These are phyloP conservation scores for Toxotes chatareus DNA, from an alignment of 2,113 vertebrate genomes.

Conservation along the genomic window DNA sequence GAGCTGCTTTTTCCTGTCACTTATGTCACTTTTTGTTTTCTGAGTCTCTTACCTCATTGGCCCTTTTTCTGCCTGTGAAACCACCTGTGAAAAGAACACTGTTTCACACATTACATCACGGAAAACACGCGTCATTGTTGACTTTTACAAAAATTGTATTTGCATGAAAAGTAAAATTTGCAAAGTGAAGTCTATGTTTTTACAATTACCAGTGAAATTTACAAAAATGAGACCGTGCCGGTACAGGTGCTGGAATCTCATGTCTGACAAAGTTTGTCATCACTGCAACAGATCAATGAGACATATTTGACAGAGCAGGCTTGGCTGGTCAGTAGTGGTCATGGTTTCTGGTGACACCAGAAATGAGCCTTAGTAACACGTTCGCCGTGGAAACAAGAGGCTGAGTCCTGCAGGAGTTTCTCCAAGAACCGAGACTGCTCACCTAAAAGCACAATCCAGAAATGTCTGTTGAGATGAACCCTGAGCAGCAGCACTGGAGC, in stretches of 20 bases:
- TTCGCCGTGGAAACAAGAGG: conserved; percentile 7
- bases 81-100: not conserved
- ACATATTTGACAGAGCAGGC: conserved; percentile 15
- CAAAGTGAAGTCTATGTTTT: conserved; percentile 69
- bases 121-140: not conserved
- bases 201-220: conserved; percentile 76
- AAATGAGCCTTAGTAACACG: not conserved
- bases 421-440: conserved; percentile 19
- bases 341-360: conserved; percentile 10
- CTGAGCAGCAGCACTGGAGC: conserved; percentile 6
- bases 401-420: not conserved
- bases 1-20: too few species aligned
- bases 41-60: too few species aligned
- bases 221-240: conserved; percentile 66
- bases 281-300: conserved; percentile 40
- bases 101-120: not conserved
- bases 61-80: too few species aligned
- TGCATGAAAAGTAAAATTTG: conserved; percentile 69
- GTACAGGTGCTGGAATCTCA: conserved; percentile 6
- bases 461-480: not conserved
- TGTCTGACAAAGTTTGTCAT: conserved; percentile 38
- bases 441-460: not conserved
- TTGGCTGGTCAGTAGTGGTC: conserved; percentile 62
- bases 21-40: too few species aligned
- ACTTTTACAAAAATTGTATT: conserved; percentile 82